Base-by-base conservation (phyloP, 2,888 invertebrate genomes). In the Synanthedon andrenaeformis region DNA sequence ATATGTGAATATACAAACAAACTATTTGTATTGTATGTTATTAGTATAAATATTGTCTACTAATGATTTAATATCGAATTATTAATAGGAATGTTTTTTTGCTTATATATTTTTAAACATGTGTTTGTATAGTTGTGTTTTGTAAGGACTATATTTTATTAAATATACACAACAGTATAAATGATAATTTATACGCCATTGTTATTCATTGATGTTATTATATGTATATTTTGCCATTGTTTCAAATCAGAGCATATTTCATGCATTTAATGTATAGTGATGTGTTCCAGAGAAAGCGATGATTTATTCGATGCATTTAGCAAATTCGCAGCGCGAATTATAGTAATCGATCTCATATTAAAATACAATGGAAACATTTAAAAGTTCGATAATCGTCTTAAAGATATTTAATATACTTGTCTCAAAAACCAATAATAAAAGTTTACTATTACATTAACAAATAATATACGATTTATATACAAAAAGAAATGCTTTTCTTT, bases 131-230 rank as follows among this genome's bases (percentile, higher is more conserved):
- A 35, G 35, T 35, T 35, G 35, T 35, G 35, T 35, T 35, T 35
- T 35, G 35, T 76, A 74, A 78, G 76, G 76, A 79, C 82, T 78
- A 80, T 83, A 86, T 85, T 82, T 83, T 84, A 84, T 85, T 84
- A 86, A 85, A 85, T 85, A 84, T 82, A 84, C 83, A 82, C 83
- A 82, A 83, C 85, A 83, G 85, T 85, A 85, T 84, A 85, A 83
- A 87, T 85, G 86, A 87, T 87, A 87, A 86, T 86, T 87, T 86
- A 87, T 87, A 84, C 82, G 73, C 86, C 84, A 86, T 87, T 86
- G 87, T 87, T 86, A 87, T 87, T 87, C 87, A 87, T 86, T 86
- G 87, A 85, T 85, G 85, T 86, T 87, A 86, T 87, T 86, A 86
- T 86, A 85, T 87, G 86, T 86, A 87, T 86, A 87, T 86, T 86